Conservation (phyloP, 2,113 vertebrate genomes). For the Capricornis sumatraensis region DNA sequence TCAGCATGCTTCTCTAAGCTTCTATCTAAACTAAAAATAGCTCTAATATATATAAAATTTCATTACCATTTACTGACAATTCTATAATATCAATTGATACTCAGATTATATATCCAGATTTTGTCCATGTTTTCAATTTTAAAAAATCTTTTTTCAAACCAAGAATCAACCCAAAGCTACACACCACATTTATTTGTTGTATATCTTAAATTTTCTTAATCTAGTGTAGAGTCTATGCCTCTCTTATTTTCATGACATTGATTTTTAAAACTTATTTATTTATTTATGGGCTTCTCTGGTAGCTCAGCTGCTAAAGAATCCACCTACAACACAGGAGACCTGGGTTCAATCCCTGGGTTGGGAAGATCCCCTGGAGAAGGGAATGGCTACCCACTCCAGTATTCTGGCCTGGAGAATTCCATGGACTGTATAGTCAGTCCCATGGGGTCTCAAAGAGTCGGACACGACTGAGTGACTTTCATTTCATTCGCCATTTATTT, state of each 20-base stretch:
- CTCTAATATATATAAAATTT: neutral
- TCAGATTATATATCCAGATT: neutral
- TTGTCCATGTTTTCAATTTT: neutral
- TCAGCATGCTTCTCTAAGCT: neutral
- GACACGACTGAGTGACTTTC: neutral
- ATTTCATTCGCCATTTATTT: neutral
- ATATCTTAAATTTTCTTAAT: neutral
- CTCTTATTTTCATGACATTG: neutral
- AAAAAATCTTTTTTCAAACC: neutral
- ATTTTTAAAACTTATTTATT: neutral
- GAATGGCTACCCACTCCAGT: neutral
- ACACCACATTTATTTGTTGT: neutral
- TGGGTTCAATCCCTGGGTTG: neutral
- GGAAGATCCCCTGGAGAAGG: neutral
- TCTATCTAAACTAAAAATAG: neutral
- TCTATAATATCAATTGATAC: neutral
- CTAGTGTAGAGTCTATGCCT: neutral
- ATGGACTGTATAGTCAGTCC: neutral
- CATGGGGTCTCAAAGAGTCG: neutral
- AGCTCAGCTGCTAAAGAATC: neutral
- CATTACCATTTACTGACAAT: neutral
- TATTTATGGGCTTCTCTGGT: neutral
- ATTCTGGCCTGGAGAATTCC: neutral
- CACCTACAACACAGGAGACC: neutral
- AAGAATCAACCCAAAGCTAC: neutral